Evolutionary conservation across 2,888 invertebrate genomes (phyloP), one percentile per base, ranked within the genome.

Genomic region (Charanyca ferruginea): DNA sequence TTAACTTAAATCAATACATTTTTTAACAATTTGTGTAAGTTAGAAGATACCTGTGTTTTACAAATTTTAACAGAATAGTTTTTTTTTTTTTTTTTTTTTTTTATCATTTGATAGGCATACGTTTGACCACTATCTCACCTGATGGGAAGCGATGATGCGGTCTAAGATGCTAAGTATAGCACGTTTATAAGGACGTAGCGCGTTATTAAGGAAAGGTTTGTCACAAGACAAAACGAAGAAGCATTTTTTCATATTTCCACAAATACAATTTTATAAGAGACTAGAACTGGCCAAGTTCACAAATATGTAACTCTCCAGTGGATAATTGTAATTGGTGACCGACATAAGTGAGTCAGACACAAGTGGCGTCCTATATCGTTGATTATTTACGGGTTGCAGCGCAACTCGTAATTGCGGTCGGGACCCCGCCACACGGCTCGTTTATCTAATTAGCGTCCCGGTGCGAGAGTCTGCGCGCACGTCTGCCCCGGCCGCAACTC

Each of bases 391-490:
- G 91, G 90, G 88, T 87, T 87, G 90, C 88, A 89, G 88, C 88
- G 86, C 90, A 87, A 83, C 83, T 85, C 84, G 91, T 94, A 95
- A 94, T 95, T 95, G 94, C 93, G 94, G 94, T 94, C 94, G 89
- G 89, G 95, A 95, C 94, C 95, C 87, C 92, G 90, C 89, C 92
- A 91, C 90, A 90, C 90, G 89, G 90, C 92, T 94, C 95, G 93
- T 94, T 95, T 93, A 95, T 95, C 93, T 95, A 94, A 95, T 95
- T 95, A 95, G 90, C 84, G 87, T 86, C 89, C 87, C 86, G 87
- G 86, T 83, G 85, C 85, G 84, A 78, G 89, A 87, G 86, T 82
- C 83, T 82, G 84, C 84, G 86, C 80, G 81, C 77, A 78, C 85
- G 89, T 89, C 90, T 89, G 83, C 82, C 63, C 79, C 66, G 25